Evolutionary conservation across 2,113 vertebrate genomes (phyloP).

Genomic region (Entomyzon cyanotis): DNA sequence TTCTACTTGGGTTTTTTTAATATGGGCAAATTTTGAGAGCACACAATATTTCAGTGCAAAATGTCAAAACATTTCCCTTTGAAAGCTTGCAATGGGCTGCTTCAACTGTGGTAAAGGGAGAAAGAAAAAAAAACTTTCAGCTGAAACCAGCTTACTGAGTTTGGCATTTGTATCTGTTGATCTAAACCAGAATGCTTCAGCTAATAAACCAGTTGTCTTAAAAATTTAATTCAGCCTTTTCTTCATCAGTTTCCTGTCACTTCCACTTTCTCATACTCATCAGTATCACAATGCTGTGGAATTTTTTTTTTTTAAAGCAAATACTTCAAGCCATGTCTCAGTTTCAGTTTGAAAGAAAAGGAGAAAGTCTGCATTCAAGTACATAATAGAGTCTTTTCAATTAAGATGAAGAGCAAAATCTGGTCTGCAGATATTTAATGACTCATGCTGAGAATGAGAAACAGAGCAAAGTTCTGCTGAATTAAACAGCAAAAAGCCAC

Average conservation of each 20-base stretch:
- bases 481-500: neutral
- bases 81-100: neutral
- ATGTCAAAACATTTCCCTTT: neutral
- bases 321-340: neutral
- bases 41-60: neutral
- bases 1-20: neutral
- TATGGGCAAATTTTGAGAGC: neutral
- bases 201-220: slow-evolving; percentile 28
- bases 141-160: neutral
- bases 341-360: slow-evolving; percentile 2
- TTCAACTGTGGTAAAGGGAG: neutral
- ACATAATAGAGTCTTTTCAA: slow-evolving; percentile 7
- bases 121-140: neutral
- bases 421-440: slow-evolving; percentile 26
- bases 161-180: slow-evolving; percentile 10
- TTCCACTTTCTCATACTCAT: slow-evolving; percentile 25
- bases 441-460: slow-evolving; percentile 1
- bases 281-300: neutral
- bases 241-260: slow-evolving; percentile 12
- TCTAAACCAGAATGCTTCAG: slow-evolving; percentile 8
- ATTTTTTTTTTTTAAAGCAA: neutral
- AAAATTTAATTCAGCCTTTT: neutral
- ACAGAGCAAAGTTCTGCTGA: neutral
- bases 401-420: slow-evolving; percentile 19
- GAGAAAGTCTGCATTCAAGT: neutral